Conservation (phyloP, 2,888 invertebrate genomes). For the Aspidapion aeneum region DNA sequence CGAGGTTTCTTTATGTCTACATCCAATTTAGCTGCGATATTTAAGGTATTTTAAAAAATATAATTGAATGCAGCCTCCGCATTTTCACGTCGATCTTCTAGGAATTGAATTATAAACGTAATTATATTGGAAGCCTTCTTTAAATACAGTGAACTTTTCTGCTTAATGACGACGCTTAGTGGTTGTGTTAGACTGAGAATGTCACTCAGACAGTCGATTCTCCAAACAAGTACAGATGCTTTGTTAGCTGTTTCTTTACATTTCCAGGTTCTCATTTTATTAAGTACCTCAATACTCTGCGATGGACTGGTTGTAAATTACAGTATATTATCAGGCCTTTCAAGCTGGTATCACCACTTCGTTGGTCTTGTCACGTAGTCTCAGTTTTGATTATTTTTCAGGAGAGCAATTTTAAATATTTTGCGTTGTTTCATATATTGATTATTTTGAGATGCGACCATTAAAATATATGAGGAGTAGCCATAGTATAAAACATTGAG, state of each 20-base stretch:
- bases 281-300: neutral
- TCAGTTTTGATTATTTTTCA: no score
- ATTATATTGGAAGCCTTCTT: neutral
- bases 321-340: neutral
- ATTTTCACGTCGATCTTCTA: neutral
- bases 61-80: neutral
- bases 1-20: neutral
- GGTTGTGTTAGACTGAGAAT: neutral
- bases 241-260: neutral
- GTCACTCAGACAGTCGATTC: neutral
- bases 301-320: neutral
- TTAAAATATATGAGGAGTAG: no score
- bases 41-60: neutral
- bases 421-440: no score
- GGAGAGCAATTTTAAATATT: no score
- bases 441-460: no score
- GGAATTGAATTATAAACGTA: neutral
- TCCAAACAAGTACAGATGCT: neutral
- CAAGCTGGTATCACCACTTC: neutral
- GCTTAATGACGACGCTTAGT: no score
- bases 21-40: neutral
- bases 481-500: no score
- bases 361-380: no score
- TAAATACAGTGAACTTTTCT: neutral
- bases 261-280: neutral